These are phyloP conservation scores for Dasyurus viverrinus DNA, from an alignment of 2,113 vertebrate species.

Conservation along the genomic window DNA sequence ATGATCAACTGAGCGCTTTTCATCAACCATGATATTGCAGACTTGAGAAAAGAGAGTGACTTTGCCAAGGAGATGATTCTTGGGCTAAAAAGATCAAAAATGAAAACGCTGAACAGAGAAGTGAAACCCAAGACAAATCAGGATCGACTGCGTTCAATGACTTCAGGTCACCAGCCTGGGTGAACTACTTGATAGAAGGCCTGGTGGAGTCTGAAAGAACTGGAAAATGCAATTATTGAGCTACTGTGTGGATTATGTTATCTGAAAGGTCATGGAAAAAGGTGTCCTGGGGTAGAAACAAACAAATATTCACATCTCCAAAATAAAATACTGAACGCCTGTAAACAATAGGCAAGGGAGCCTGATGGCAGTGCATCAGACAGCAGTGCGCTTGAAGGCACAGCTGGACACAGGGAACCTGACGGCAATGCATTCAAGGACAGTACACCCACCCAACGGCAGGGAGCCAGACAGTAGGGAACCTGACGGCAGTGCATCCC, in stretches of 20 bases:
- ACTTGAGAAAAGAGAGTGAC: neutral
- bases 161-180: neutral
- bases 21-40: neutral
- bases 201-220: neutral
- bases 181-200: neutral
- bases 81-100: neutral
- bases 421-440: no score
- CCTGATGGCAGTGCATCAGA: neutral
- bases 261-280: neutral
- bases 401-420: no score
- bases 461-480: no score
- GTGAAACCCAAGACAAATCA: neutral
- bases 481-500: no score
- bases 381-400: no score
- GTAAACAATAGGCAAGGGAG: neutral
- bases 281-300: no score
- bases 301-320: neutral
- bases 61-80: neutral
- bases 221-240: neutral
- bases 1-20: neutral
- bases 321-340: neutral
- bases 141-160: neutral
- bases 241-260: neutral
- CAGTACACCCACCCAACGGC: no score
- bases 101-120: neutral